phyloP scores from a whole-genome alignment of 35 echinoderm and acorn worm genomes.

The Eucidaris tribuloides region DNA sequence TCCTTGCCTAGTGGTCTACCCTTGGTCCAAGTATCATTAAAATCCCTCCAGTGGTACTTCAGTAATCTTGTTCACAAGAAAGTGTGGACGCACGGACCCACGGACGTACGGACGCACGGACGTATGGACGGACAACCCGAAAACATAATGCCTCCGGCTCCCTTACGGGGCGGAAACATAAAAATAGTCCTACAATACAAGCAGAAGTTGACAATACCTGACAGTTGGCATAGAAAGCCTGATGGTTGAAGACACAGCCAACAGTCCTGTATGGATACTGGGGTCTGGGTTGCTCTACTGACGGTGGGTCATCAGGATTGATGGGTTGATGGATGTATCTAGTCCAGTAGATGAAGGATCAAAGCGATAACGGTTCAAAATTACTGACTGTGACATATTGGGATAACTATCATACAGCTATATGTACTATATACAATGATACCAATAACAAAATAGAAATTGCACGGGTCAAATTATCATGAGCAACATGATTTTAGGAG shows the following conservation, averaged over 20 bases:
- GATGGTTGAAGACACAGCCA: slow-evolving; percentile 95
- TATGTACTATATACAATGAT: no score
- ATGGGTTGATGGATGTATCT: slow-evolving; percentile 91
- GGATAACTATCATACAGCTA: no score
- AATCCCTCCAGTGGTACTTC: neutral
- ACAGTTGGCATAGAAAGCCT: slow-evolving; percentile 81
- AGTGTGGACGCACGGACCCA: neutral
- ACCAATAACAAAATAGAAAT: no score
- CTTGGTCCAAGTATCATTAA: neutral
- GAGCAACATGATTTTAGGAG: no score
- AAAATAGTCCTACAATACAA: neutral
- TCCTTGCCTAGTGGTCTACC: no score
- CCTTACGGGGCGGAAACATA: no score
- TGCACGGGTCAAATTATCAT: no score
- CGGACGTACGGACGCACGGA: neutral
- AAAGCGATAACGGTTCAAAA: no score
- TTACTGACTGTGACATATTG: no score
- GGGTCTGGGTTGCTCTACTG: slow-evolving; percentile 66
- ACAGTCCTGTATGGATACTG: slow-evolving; percentile 86
- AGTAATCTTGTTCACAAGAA: neutral
- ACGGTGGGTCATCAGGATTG: slow-evolving; percentile 93
- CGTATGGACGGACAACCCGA: neutral
- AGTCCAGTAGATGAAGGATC: neutral
- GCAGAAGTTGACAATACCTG: slow-evolving; percentile 52
- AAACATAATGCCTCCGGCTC: neutral